A percentile compares a stretch with the other conserved stretches of the same genome.
Conservation (phyloP, 2,888 invertebrate species). For the Leucophenga montana region DNA sequence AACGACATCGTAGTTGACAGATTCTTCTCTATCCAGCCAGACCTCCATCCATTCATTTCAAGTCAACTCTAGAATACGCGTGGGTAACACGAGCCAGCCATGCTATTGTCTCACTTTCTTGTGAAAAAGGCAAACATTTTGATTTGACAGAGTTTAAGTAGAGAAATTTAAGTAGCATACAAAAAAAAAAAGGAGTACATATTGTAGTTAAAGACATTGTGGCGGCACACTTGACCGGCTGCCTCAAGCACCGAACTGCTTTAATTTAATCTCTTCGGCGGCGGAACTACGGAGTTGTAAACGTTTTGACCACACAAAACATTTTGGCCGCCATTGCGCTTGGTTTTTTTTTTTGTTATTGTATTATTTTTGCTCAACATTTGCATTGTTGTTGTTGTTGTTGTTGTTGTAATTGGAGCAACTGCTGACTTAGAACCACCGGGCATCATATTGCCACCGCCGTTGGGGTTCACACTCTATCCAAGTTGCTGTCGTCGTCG, state of each 20-base stretch:
- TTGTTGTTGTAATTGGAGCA: slow-evolving; percentile 18
- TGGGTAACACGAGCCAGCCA: slow-evolving; percentile 67
- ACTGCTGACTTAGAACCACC: background rate
- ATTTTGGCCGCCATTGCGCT: slow-evolving; percentile 7
- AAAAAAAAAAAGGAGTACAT: too few relatives aligned
- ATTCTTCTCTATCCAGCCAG: too few relatives aligned
- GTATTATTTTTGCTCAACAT: background rate
- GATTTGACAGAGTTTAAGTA: slow-evolving; percentile 42
- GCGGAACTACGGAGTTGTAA: slow-evolving; percentile 32
- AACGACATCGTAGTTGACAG: background rate
- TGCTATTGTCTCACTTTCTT: slow-evolving; percentile 31
- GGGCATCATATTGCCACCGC: too few relatives aligned
- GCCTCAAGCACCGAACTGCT: background rate
- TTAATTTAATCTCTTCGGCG: background rate
- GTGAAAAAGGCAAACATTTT: slow-evolving; percentile 57
- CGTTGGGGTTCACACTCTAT: too few relatives aligned
- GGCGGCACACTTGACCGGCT: too few relatives aligned
- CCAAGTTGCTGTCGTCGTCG: too few relatives aligned
- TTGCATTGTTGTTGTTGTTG: background rate
- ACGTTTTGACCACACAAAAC: slow-evolving; percentile 42
- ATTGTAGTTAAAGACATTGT: slow-evolving; percentile 24
- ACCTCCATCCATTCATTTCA: background rate
- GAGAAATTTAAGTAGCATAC: slow-evolving; percentile 35
- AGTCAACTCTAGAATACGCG: slow-evolving; percentile 44
- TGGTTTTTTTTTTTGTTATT: background rate